A percentile compares a stretch with the other conserved stretches of the same genome.
phyloP scores from a whole-genome alignment of 1,140 invertebrate species.

The Palaemon carinicauda region DNA sequence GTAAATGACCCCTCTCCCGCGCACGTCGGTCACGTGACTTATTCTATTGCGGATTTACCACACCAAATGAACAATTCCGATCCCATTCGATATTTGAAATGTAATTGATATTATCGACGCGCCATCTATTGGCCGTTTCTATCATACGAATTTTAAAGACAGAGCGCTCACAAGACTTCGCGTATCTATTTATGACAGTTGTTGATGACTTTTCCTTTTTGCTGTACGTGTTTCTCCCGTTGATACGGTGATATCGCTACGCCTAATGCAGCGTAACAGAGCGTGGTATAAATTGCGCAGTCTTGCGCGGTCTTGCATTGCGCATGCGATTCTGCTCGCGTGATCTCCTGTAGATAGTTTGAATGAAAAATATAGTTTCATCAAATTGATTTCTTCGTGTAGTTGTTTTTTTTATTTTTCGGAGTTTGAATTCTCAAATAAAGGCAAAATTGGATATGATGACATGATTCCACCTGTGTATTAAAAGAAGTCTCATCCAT shows the following conservation, averaged over 20 bases:
- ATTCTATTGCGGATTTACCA: conserved; percentile 6
- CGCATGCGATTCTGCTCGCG: too few relatives aligned
- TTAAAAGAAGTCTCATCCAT: too few relatives aligned
- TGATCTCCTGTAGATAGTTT: too few relatives aligned
- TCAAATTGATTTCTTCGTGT: too few relatives aligned
- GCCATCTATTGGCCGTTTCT: neutral
- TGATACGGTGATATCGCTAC: neutral
- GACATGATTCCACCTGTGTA: too few relatives aligned
- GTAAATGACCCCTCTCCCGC: neutral
- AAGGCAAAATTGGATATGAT: too few relatives aligned
- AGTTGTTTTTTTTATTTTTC: too few relatives aligned
- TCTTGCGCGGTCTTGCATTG: too few relatives aligned
- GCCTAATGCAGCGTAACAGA: neutral
- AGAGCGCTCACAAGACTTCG: neutral
- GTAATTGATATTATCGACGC: conserved; percentile 32
- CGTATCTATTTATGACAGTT: neutral
- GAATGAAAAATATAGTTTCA: too few relatives aligned
- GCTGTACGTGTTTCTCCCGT: too few relatives aligned
- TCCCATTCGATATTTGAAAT: conserved; percentile 18
- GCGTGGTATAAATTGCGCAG: neutral
- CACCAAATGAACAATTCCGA: conserved; percentile 23
- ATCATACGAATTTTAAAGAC: neutral
- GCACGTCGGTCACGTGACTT: conserved; percentile 24
- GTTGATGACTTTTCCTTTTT: too few relatives aligned
- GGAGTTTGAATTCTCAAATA: too few relatives aligned